A percentile compares a stretch with the other conserved stretches of the same genome.
phyloP scores from a whole-genome alignment of 1,140 invertebrate genomes.

The Bombus picipes region DNA sequence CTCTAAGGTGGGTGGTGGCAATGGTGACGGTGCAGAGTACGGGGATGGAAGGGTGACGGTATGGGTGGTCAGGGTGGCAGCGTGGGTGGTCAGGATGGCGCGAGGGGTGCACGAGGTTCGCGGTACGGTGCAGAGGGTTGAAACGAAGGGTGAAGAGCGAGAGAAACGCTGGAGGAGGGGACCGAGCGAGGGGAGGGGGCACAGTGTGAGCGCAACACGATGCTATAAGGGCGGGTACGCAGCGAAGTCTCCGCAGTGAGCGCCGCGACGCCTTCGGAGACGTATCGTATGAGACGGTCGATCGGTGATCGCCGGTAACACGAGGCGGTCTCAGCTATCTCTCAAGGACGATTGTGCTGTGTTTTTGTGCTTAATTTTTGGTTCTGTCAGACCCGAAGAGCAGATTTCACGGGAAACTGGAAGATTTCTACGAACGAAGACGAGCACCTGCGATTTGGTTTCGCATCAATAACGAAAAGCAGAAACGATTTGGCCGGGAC shows the following conservation, averaged over 20 bases:
- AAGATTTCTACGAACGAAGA: background rate
- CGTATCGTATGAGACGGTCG: slow-evolving; percentile 46
- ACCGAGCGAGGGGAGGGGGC: slow-evolving; percentile 37
- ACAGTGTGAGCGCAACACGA: slow-evolving; percentile 73
- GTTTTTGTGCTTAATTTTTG: slow-evolving; percentile 41
- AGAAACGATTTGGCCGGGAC: background rate
- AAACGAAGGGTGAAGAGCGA: slow-evolving; percentile 36
- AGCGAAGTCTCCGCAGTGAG: slow-evolving; percentile 80
- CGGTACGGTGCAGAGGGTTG: slow-evolving; percentile 44
- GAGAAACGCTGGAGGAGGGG: slow-evolving; percentile 51
- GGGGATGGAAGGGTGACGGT: background rate
- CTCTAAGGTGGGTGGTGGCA: slow-evolving; percentile 51
- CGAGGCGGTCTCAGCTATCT: slow-evolving; percentile 51
- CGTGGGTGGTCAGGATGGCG: slow-evolving; percentile 1
- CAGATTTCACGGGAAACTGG: background rate
- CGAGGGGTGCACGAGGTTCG: slow-evolving; percentile 42
- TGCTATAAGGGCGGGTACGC: slow-evolving; percentile 82
- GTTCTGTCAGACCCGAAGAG: background rate
- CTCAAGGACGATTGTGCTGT: slow-evolving; percentile 30
- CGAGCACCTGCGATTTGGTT: slow-evolving; percentile 24
- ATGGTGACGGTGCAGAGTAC: background rate
- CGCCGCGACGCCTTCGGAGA: slow-evolving; percentile 77
- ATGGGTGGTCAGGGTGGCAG: slow-evolving; percentile 19
- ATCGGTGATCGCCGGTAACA: slow-evolving; percentile 54
- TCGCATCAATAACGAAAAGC: background rate